Percentiles rank a stretch among this genome's conserved stretches.
These are phyloP conservation scores for Aurelia sp. DNA, from an alignment of 30 jellyfish, hydroid and myxozoan genomes.

Conservation along the genomic window DNA sequence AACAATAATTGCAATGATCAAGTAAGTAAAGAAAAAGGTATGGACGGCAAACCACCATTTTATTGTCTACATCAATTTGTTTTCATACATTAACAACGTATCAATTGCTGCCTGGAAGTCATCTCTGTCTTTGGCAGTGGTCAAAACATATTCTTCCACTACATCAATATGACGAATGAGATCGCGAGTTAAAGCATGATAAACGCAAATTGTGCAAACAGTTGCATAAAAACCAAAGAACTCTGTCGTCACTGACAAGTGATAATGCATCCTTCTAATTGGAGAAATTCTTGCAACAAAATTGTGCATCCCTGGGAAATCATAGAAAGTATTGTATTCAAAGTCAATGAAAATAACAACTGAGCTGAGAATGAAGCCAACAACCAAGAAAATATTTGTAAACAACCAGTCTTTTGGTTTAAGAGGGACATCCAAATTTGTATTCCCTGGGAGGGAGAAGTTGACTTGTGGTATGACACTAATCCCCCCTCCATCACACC, in stretches of 20 bases:
- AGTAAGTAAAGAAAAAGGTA: not conserved
- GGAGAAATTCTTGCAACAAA: not conserved
- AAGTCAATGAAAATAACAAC: not conserved
- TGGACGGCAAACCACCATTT: slow-evolving; percentile 16
- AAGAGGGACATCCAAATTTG: not conserved
- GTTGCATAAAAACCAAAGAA: slow-evolving; percentile 14
- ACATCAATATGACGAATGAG: slow-evolving; percentile 1
- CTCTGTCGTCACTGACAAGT: slow-evolving; percentile 1
- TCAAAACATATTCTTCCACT: not conserved
- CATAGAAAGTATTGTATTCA: not conserved
- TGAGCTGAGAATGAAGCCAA: not conserved
- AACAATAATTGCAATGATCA: not conserved
- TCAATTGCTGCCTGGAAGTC: slow-evolving; percentile 5
- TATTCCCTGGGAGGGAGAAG: not conserved
- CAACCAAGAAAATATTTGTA: slow-evolving; percentile 4
- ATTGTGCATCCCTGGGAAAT: slow-evolving; percentile 8
- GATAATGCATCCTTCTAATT: not conserved
- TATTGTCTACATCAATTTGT: not conserved
- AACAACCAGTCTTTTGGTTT: not conserved
- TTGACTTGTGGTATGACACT: not conserved
- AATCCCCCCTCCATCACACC: not conserved
- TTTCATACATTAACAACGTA: not conserved
- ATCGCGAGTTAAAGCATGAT: slow-evolving; percentile 1
- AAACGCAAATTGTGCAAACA: slow-evolving; percentile 6
- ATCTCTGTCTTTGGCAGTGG: not conserved